Evolutionary conservation across 1,140 invertebrate species (phyloP), one percentile per base, ranked within the genome.

Genomic region (Aethina tumida): DNA sequence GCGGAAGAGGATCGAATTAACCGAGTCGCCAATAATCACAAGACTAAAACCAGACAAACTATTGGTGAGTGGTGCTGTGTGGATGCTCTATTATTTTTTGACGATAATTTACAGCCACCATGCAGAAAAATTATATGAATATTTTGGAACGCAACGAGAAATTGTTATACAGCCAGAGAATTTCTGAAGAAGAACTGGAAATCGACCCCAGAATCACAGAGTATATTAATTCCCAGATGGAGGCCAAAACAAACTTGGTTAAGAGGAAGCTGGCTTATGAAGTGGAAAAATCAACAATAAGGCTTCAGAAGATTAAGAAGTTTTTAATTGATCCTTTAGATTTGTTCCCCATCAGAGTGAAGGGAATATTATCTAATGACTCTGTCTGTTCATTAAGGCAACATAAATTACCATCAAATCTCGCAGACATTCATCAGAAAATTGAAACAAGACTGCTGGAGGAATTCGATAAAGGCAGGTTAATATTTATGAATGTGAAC

Each of bases 241-340:
- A 74, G 5, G 62, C 65, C 2, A 67, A 80, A 42, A 68, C 77
- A 44, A 63, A 72, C 8, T 53, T 77, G 17, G 71, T 82, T 4
- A 62, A 47, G 19, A 39, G 54, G 39, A 60, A 60, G 47, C 39
- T 57, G 21, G 76, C 73, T 1, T 84, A 73, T 58, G 68, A 80
- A 39, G 56, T 76, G 2, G 77, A 81, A 52, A 81, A 79, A 47
- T 79, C 77, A 13, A 67, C 75, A 43, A 53, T 89, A 5, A 69
- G 65, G 7, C 64, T 84, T 12, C 57, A 74, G 14, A 91, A 92
- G 60, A 63, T 92, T 24, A 65, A 75, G 45, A 62, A 73, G 10
- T 70, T 77, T 49, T 83, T 84, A 45, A 69, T 82, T n/a, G 62
- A 76, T 47, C 68, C 73, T 8, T 55, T 84, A 5, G 75, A 79